phyloP scores from a whole-genome alignment of 2,113 vertebrate species.

The Apistogramma diplotaenia region DNA sequence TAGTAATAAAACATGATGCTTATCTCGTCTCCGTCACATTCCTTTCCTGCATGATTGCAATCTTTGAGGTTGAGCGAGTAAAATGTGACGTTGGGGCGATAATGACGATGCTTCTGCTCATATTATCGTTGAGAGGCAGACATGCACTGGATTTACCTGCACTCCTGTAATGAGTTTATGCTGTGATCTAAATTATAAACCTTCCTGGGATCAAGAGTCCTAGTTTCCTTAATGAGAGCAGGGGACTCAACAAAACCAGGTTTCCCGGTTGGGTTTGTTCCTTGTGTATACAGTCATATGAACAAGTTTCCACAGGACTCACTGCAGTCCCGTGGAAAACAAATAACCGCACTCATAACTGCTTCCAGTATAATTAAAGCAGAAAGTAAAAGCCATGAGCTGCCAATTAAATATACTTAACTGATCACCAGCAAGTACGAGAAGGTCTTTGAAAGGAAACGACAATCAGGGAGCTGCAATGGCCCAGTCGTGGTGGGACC shows the following conservation, averaged over 20 bases:
- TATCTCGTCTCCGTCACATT: not conserved
- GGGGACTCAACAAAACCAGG: not conserved
- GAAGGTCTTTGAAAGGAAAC: too few species aligned
- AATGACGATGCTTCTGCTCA: not conserved
- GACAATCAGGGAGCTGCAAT: too few species aligned
- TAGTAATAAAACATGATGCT: not conserved
- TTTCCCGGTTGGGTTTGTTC: not conserved
- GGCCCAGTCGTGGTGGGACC: too few species aligned
- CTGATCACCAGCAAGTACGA: too few species aligned
- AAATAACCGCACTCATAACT: not conserved
- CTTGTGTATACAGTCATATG: not conserved
- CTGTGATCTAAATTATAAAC: not conserved
- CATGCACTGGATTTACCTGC: not conserved
- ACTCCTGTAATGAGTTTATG: not conserved
- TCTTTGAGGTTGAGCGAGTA: not conserved
- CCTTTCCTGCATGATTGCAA: not conserved
- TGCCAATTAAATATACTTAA: too few species aligned
- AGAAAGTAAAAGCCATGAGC: not conserved
- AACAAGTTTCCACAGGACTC: not conserved
- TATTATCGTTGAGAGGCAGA: not conserved
- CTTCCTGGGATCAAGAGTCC: not conserved
- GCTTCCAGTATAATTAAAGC: not conserved
- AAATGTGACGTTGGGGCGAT: not conserved
- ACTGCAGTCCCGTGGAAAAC: not conserved
- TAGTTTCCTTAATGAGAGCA: not conserved